Percentiles rank a stretch among this genome's conserved stretches.
phyloP scores from a whole-genome alignment of 2,888 invertebrate species.

The Acrobasis suavella region DNA sequence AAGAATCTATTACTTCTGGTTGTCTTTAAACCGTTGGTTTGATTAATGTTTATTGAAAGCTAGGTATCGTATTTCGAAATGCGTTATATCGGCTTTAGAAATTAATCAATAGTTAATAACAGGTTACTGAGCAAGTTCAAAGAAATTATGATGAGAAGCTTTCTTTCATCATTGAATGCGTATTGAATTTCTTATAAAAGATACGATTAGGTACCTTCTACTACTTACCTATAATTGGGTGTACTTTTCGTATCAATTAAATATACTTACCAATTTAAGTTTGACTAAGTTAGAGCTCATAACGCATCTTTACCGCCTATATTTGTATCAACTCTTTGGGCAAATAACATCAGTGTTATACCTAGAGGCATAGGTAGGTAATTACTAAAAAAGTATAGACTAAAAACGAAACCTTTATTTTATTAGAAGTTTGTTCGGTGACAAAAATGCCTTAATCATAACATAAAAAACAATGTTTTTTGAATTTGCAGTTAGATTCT shows the following conservation, averaged over 20 bases:
- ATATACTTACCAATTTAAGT: too few relatives aligned
- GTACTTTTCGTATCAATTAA: not conserved
- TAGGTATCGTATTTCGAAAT: slow-evolving; percentile 7
- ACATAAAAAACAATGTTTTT: too few relatives aligned
- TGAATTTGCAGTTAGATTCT: too few relatives aligned
- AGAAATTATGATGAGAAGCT: not conserved
- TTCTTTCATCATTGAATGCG: not conserved
- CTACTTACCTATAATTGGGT: not conserved
- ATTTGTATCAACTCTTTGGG: too few relatives aligned
- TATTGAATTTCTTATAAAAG: not conserved
- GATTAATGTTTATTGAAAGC: not conserved
- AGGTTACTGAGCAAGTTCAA: not conserved
- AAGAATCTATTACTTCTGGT: slow-evolving; percentile 18
- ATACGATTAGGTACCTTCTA: not conserved
- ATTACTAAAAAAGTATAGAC: too few relatives aligned
- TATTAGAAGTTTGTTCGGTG: too few relatives aligned
- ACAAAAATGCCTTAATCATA: too few relatives aligned
- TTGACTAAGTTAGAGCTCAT: too few relatives aligned
- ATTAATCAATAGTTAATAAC: slow-evolving; percentile 13
- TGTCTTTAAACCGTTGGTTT: slow-evolving; percentile 3
- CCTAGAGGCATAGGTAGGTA: too few relatives aligned
- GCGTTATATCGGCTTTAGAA: not conserved
- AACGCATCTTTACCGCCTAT: too few relatives aligned
- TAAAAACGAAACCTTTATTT: too few relatives aligned
- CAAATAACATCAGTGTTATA: too few relatives aligned